These are phyloP conservation scores for Ceratina australensis DNA, from an alignment of 1,140 invertebrate genomes.

Conservation along the genomic window DNA sequence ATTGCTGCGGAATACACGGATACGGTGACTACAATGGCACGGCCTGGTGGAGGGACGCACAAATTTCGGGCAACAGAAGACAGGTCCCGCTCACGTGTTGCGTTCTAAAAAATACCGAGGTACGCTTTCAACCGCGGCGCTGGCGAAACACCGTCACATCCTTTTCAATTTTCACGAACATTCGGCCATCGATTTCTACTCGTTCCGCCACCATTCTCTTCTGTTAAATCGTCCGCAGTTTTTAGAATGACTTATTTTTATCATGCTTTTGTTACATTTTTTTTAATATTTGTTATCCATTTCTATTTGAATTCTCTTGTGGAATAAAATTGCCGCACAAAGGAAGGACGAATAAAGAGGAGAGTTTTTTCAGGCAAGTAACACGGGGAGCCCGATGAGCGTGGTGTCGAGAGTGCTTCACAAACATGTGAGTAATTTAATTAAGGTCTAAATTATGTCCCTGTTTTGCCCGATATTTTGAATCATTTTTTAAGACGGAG, in stretches of 20 bases:
- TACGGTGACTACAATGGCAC: conserved; percentile 79
- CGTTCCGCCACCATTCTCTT: not conserved
- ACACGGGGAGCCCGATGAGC: conserved; percentile 77
- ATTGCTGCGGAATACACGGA: conserved; percentile 81
- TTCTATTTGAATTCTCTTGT: too few species aligned
- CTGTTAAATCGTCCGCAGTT: not conserved
- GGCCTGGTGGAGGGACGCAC: conserved; percentile 75
- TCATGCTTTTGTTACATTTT: too few species aligned
- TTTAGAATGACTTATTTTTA: not conserved
- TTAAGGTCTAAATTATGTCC: not conserved
- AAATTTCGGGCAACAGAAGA: conserved; percentile 67
- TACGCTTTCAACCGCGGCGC: conserved; percentile 41
- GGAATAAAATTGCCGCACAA: too few species aligned
- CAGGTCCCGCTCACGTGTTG: conserved; percentile 79
- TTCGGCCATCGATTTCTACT: not conserved
- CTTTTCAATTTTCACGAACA: not conserved
- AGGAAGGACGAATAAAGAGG: not conserved
- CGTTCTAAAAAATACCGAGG: conserved; percentile 76
- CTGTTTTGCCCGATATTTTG: not conserved
- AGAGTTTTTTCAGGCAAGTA: conserved; percentile 67
- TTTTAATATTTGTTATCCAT: too few species aligned
- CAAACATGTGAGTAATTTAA: conserved; percentile 71
- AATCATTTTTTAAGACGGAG: conserved; percentile 66
- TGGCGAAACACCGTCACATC: not conserved
- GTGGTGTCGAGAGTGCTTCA: conserved; percentile 75